Base-by-base conservation (phyloP, 2,797 vertebrate species). In the Sibirionetta formosa region DNA sequence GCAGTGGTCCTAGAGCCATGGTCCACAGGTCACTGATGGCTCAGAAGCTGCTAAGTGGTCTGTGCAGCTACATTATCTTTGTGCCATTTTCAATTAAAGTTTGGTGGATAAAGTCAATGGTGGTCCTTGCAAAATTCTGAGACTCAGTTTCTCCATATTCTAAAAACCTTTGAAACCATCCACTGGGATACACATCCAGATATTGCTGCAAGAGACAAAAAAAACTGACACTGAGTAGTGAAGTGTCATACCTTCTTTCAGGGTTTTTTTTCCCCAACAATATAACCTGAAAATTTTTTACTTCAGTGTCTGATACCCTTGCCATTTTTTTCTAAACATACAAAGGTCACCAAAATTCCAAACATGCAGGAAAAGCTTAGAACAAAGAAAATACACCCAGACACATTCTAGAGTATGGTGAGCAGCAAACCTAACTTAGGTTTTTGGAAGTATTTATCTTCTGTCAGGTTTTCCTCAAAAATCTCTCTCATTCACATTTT, bases 201-300 rank as follows among this genome's bases (percentile, higher is more conserved):
- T 63, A 58, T 7, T 54, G 22, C 9, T 18, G 35, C n/a, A 44
- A 40, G 54, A 85, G 29, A 33, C 26, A 66, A 46, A 75, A 50
- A 50, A 35, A 5, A 0, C 0, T 35, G 17, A n/a, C 12, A 11
- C 22, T 3, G 4, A 72, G 54, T 19, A 58, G 27, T 12, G 9
- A 16, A 48, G 46, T 48, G 65, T 60, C 18, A 26, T n/a, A 50
- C 17, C 22, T 38, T 65, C 13, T 29, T 66, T 17, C 33, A 76
- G 22, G 44, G 22, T 13, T 14, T 35, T 71, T 71, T 73, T 50
- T n/a, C 24, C 46, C 46, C 24, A 51, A 14, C 11, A 33, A 46
- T 1, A 14, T 29, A 65, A 38, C 33, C 50, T 35, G 35, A 83
- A 57, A 63, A 23, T 79, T 73, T 66, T 66, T 65, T 65, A 54